A percentile compares a stretch with the other conserved stretches of the same genome.
Evolutionary conservation across 2,113 vertebrate species (phyloP).

Genomic region (Cyprinus carpio): DNA sequence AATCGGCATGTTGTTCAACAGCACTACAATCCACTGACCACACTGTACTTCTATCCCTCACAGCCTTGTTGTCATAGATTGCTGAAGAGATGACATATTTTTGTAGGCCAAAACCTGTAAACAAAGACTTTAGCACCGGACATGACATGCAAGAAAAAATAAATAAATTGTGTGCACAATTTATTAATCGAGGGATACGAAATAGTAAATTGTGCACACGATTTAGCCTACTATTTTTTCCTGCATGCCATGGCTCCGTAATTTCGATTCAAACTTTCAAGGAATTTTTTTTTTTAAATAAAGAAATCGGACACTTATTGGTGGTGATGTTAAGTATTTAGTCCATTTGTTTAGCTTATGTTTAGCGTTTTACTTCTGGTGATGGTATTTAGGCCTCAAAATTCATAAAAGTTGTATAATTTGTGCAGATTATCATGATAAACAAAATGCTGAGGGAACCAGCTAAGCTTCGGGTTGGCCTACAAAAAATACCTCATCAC

Average conservation of each 20-base stretch:
- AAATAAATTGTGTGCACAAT: no score
- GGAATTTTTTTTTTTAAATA: not conserved
- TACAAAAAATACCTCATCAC: not conserved
- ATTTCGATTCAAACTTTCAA: not conserved
- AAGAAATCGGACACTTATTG: not conserved
- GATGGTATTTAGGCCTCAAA: not conserved
- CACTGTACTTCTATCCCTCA: not conserved
- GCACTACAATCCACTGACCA: not conserved
- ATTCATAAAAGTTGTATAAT: not conserved
- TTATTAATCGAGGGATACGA: no score
- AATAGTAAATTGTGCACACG: no score
- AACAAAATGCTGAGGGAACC: not conserved
- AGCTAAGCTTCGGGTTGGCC: not conserved
- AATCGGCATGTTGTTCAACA: not conserved
- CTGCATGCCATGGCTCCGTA: no score
- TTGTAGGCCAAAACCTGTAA: not conserved
- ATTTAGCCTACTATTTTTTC: no score
- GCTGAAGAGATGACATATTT: not conserved
- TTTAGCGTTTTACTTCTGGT: not conserved
- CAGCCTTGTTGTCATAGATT: constrained; percentile 3
- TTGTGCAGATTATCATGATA: not conserved
- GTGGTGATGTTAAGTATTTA: not conserved
- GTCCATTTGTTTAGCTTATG: not conserved
- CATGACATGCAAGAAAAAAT: no score
- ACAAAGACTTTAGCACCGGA: not conserved